Conservation (phyloP, 2,113 vertebrate genomes). For the Alligator mississippiensis region DNA sequence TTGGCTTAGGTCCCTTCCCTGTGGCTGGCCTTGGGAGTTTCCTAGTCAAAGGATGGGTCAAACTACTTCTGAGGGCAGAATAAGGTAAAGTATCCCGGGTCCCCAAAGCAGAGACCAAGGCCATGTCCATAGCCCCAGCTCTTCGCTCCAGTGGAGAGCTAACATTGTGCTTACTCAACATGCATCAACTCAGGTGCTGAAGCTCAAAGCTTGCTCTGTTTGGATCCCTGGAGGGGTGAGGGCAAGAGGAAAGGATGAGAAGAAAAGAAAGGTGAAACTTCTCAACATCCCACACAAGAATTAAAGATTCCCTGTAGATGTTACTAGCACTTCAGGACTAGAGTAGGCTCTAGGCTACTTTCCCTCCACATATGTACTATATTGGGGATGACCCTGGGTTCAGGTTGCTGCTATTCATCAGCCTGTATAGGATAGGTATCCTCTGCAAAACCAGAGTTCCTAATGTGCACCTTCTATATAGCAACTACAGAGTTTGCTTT, state of each 20-base stretch:
- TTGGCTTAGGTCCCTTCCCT: no score
- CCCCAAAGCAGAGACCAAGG: no score
- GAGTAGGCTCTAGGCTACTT: background rate
- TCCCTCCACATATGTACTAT: background rate
- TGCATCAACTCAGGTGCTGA: no score
- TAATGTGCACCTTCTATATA: background rate
- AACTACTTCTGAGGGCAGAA: no score
- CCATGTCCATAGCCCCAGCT: no score
- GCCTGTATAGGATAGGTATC: background rate
- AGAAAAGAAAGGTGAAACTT: background rate
- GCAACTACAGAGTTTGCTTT: background rate
- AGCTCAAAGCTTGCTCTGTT: no score
- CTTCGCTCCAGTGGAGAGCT: no score
- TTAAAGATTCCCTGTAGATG: background rate
- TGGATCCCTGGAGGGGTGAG: no score
- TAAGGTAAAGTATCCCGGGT: no score
- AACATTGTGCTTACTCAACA: no score
- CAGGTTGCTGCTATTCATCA: background rate
- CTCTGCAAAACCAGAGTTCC: background rate
- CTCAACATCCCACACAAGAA: accelerated
- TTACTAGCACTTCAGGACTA: background rate
- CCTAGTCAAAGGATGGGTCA: no score
- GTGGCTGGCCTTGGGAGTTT: no score
- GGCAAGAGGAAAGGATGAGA: background rate
- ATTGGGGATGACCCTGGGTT: background rate